Evolutionary conservation across 2,797 vertebrate genomes (phyloP).

Genomic region (Catamblyrhynchus diadema): DNA sequence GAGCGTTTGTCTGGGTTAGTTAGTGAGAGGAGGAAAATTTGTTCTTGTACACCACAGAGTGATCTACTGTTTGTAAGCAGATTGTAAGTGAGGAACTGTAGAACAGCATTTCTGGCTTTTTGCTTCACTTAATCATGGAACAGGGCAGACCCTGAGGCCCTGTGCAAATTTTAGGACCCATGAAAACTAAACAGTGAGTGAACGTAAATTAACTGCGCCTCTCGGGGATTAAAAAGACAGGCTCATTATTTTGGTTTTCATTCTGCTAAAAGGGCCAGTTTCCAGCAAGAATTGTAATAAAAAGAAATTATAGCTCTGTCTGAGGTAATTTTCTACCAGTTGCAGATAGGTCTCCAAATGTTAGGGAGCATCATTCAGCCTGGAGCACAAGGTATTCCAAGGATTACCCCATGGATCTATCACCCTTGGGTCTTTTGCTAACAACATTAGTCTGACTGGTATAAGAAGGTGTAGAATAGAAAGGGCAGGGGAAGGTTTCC

Average conservation of each 20-base stretch:
- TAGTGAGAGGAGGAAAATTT: neutral
- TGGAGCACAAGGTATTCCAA: neutral
- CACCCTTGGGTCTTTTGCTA: neutral
- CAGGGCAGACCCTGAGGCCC: neutral
- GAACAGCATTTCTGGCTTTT: neutral
- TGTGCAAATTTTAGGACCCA: constrained; percentile 28
- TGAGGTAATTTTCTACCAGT: constrained; percentile 49
- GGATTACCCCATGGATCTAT: neutral
- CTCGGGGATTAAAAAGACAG: constrained; percentile 48
- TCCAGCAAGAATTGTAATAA: constrained; percentile 12
- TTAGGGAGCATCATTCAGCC: neutral
- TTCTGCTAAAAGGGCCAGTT: constrained; percentile 31
- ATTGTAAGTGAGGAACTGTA: neutral
- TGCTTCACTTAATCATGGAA: constrained; percentile 1
- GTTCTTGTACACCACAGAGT: neutral
- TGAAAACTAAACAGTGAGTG: constrained; percentile 38
- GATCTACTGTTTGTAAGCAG: constrained; percentile 22
- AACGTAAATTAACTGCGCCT: constrained; percentile 58
- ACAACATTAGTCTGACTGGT: neutral
- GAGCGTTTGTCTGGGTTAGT: neutral
- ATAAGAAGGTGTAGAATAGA: neutral
- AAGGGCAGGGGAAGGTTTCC: neutral
- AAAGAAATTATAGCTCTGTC: constrained; percentile 43
- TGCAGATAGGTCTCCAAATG: neutral
- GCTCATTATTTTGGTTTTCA: constrained; percentile 66